Base-by-base conservation (phyloP, 2,888 invertebrate species). In the Thelaira solivaga region DNA sequence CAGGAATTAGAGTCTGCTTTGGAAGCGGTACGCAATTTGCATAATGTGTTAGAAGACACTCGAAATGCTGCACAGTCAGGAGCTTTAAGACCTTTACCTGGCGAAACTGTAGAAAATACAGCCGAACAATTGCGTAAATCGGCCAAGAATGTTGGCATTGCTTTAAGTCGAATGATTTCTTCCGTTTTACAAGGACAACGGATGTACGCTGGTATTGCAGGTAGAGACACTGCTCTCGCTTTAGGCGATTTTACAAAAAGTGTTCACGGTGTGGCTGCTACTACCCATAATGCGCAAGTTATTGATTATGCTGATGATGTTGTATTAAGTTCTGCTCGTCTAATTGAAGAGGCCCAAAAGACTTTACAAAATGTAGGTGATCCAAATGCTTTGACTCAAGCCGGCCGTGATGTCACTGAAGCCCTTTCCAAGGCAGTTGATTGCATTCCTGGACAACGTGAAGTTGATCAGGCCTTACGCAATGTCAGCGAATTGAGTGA, bases 371-470 rank as follows among this genome's bases (percentile, higher is more conserved):
- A 88, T 45, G 74, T 85, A 41, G 86, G 87, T 6, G 88, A 88
- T 77, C 84, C 85, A 0, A 84, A 84, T 34, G 85, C 85, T 1
- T 90, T 97, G 43, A 93, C 93, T 11, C 92, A 92, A 80, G 93
- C 95, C 0, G 94, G 94, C 2, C 94, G 93, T 83, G 93, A 94
- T 80, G 93, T 96, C 0, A 88, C 90, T 0, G 86, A 92, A 88
- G 92, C 94, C 2, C 84, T 92, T 7, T 91, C 92, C 6, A 90
- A 90, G 41, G 91, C 92, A 0, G 92, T 98, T 62, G 94, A 94
- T 81, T 96, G 96, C 80, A 92, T 98, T 45, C 98, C 98, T 0
- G 97, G 97, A 0, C 97, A 98, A 87, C 93, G 94, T 64, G 97
- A 98, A 86, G 94, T 99, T n/a, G 98, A 98, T 86, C 92, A 93